Conservation (phyloP, 2,888 invertebrate species). For the Cetonia aurata region DNA sequence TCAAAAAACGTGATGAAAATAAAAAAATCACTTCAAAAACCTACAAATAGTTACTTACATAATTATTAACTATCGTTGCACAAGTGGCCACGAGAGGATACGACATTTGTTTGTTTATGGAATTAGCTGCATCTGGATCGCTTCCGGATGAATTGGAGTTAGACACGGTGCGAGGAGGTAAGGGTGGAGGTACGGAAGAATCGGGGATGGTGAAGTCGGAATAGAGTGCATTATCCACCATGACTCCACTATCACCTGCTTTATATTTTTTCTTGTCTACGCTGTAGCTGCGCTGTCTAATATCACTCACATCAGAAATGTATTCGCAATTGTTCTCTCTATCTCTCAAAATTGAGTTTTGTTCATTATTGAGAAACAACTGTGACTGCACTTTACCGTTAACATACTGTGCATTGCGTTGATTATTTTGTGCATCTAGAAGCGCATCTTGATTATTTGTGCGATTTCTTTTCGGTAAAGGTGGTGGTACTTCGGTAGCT, state of each 20-base stretch:
- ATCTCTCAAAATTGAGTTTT: constrained; percentile 56
- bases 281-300: constrained; percentile 50
- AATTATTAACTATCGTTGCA: constrained; percentile 66
- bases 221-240: constrained; percentile 58
- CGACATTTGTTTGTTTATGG: constrained; percentile 75
- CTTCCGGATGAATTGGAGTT: constrained; percentile 59
- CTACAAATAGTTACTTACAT: constrained; percentile 65
- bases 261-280: constrained; percentile 49
- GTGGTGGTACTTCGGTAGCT: constrained; percentile 65
- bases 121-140: constrained; percentile 70
- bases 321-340: constrained; percentile 40
- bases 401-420: constrained; percentile 51
- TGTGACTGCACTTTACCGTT: constrained; percentile 58
- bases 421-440: constrained; percentile 49
- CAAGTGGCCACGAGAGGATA: constrained; percentile 73
- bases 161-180: constrained; percentile 64
- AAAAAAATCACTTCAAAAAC: constrained; percentile 33
- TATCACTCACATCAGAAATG: constrained; percentile 31
- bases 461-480: constrained; percentile 70
- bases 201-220: constrained; percentile 38
- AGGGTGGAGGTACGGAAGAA: constrained; percentile 70
- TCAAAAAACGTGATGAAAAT: constrained; percentile 28
- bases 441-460: constrained; percentile 21
- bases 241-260: constrained; percentile 55
- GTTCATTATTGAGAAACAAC: constrained; percentile 57